Conservation (phyloP, 2,113 vertebrate species). For the Nothoprocta pentlandii region DNA sequence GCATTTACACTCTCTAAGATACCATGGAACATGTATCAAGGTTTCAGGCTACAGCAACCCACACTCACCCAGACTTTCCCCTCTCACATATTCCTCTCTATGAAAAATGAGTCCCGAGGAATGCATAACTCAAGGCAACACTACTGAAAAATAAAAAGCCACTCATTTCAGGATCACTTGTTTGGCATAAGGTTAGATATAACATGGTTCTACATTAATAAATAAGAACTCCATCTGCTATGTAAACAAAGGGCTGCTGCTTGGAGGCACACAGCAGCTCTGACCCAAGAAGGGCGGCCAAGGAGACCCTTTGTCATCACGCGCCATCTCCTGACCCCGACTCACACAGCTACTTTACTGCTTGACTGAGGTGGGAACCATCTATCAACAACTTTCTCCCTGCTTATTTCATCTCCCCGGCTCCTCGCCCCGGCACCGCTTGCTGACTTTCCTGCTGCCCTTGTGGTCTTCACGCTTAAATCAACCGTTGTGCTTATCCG, state of each 20-base stretch:
- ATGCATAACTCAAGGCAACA: accelerated
- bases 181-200: not conserved
- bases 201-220: not conserved
- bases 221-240: not conserved
- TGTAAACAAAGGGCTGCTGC: not conserved
- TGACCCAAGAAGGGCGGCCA: not conserved
- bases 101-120: not conserved
- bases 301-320: slow-evolving; percentile 13
- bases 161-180: not conserved
- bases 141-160: not conserved
- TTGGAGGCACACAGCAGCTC: not conserved
- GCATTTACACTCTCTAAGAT: not conserved
- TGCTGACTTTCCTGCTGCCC: not conserved
- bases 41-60: not conserved
- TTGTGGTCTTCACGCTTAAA: not conserved
- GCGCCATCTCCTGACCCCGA: not conserved
- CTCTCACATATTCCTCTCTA: not conserved
- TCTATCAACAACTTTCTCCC: not conserved
- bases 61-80: not conserved
- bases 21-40: not conserved
- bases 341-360: not conserved
- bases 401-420: not conserved
- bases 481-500: not conserved
- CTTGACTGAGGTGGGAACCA: not conserved
- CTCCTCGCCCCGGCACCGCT: not conserved